Base-by-base conservation (phyloP, 2,113 vertebrate genomes). In the Cricetomys ansorgei region DNA sequence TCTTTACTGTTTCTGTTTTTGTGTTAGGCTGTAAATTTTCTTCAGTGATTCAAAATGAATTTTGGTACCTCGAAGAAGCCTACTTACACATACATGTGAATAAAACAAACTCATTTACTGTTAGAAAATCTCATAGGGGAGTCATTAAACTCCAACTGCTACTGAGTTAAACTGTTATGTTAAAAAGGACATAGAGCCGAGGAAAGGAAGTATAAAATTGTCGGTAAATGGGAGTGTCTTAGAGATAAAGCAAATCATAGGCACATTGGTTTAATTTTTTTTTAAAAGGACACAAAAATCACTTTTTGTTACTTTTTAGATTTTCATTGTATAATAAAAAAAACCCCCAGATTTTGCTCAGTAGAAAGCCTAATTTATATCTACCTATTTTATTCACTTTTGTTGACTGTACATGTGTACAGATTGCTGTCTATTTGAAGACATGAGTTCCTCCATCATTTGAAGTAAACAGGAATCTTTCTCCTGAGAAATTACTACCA, bases 271-370 rank as follows among this genome's bases (percentile, higher is more conserved):
- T n/a, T 64, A n/a, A 31, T 84, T 0, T 59, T 79, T 94, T 92
- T 50, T 10, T 84, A 9, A n/a, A 90, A 87, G 59, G 37, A 21
- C 55, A 43, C 73, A 92, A 93, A 93, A 91, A 91, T 16, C 7
- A 2, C 83, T 93, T 96, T 87, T 65, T 40, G 43, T 91, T 93
- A 89, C n/a, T 29, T 94, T 97, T 87, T 23, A 94, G 45, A 95
- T 93, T 95, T 87, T 64, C 19, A 11, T 75, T 85, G 25, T 85
- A 50, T 37, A 97, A 48, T 90, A 64, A 19, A 80, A 89, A 94
- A 69, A 91, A n/a, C n/a, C n/a, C n/a, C n/a, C n/a, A 69, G 8
- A 10, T 92, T 94, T 94, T 27, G 88, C 27, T 72, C 19, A 72
- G 40, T 50, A 69, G 89, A 96, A 92, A 76, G 17, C 4, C 31